Percentiles rank a stretch among this genome's conserved stretches.
These are phyloP conservation scores for Clarias gariepinus DNA, from an alignment of 2,113 vertebrate species.

Conservation along the genomic window DNA sequence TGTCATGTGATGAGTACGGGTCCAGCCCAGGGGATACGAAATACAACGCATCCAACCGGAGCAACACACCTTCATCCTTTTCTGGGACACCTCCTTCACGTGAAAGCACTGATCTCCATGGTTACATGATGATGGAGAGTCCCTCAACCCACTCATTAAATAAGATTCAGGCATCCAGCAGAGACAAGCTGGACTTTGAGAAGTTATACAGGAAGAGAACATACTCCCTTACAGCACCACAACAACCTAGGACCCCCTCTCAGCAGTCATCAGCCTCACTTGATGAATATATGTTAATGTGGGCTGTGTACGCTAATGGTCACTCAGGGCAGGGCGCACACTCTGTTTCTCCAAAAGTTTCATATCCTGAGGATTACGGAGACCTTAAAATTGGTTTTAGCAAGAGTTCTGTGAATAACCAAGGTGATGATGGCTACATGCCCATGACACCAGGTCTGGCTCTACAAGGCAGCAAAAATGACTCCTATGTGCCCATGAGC, in stretches of 20 bases:
- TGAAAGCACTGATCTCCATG: conserved; percentile 78
- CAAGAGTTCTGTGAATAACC: conserved; percentile 69
- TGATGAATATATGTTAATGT: conserved; percentile 93
- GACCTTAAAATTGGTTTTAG: conserved; percentile 79
- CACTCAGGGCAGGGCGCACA: conserved; percentile 77
- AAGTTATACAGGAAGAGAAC: conserved; percentile 48
- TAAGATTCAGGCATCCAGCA: conserved; percentile 37
- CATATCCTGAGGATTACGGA: conserved; percentile 86
- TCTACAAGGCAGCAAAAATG: conserved; percentile 63
- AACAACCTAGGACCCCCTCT: conserved; percentile 74
- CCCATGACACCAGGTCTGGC: conserved; percentile 86
- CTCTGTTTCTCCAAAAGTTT: conserved; percentile 79
- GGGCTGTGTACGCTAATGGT: conserved; percentile 80
- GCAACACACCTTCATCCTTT: conserved; percentile 67
- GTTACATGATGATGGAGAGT: conserved; percentile 85
- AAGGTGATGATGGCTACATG: conserved; percentile 88
- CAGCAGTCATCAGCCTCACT: conserved; percentile 79
- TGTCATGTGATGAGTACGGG: conserved; percentile 50
- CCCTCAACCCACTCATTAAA: conserved; percentile 31
- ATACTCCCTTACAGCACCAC: conserved; percentile 84
- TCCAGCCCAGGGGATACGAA: conserved; percentile 62
- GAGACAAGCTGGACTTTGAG: conserved; percentile 39
- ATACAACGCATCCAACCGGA: conserved; percentile 74
- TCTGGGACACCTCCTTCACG: conserved; percentile 81
- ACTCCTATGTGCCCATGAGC: conserved; percentile 93